These are phyloP conservation scores for Habroteleia sp. DNA, from an alignment of 2,888 invertebrate genomes.

Conservation along the genomic window DNA sequence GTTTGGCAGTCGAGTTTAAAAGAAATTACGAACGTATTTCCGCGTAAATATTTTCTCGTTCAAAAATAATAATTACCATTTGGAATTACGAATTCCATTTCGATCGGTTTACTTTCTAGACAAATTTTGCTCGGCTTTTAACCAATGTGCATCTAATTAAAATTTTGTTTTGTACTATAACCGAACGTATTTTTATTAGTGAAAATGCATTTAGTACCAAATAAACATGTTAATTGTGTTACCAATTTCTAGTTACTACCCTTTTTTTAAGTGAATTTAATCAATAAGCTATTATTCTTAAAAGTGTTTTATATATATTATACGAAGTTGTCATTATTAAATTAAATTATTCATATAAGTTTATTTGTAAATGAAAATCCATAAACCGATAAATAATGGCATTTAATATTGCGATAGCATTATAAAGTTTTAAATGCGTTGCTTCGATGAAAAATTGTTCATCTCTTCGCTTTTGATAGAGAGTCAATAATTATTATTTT, in stretches of 20 bases:
- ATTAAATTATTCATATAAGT: too few species aligned
- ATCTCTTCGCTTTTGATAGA: background rate
- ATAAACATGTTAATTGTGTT: too few species aligned
- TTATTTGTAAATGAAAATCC: background rate
- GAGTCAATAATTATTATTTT: slow-evolving; percentile 8
- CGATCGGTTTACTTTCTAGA: background rate
- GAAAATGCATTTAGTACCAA: too few species aligned
- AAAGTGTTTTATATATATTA: too few species aligned
- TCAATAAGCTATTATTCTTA: too few species aligned
- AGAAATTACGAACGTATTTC: slow-evolving; percentile 12
- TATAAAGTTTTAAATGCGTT: slow-evolving; percentile 12
- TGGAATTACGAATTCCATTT: slow-evolving; percentile 11
- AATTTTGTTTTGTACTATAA: too few species aligned
- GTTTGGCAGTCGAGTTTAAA: slow-evolving; percentile 15
- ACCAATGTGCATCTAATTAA: too few species aligned
- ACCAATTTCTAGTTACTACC: too few species aligned
- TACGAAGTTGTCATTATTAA: too few species aligned
- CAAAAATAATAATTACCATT: slow-evolving; percentile 15
- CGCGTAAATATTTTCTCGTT: slow-evolving; percentile 4
- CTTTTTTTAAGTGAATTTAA: too few species aligned
- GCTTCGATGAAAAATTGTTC: background rate
- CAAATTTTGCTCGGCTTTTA: background rate
- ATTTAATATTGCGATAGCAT: slow-evolving; percentile 4
- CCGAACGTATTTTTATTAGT: slow-evolving; percentile 6
- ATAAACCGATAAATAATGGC: slow-evolving; percentile 1